Evolutionary conservation across 2,113 vertebrate genomes (phyloP), one percentile per base, ranked within the genome.

Genomic region (Anolis carolinensis): DNA sequence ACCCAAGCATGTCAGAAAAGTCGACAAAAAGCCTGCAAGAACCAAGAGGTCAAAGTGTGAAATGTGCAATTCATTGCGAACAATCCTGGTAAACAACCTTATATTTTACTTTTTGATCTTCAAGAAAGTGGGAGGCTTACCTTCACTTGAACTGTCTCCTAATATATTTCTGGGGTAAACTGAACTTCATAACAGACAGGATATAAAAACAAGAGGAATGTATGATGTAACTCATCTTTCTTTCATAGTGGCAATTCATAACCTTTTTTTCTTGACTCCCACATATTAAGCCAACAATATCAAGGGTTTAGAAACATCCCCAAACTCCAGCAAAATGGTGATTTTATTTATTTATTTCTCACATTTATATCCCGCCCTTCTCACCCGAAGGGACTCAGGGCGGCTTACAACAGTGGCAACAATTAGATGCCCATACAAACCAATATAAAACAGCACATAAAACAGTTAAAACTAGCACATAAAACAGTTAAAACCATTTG

Each of bases 91-190:
- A 27, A 16, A 25, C n/a, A 81, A 23, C 18, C n/a, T 20, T 7
- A 3, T n/a, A 55, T 63, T 9, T 25, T 10, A 36, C 23, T 72
- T 30, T 39, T 50, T 55, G 52, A 81, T 52, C 21, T 52, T 34
- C 67, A 25, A 55, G 52, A 79, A 78, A 78, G 3, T 59, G 34
- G 5, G 59, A 62, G 32, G 8, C 11, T 36, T 55, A n/a, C 32
- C n/a, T 82, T 59, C 18, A 72, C 25, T 82, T n/a, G 55, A 73
- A 7, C 14, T 74, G 30, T 81, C 50, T 65, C 59, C 65, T 20
- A 68, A 1, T 27, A 73, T 81, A 2, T 50, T 20, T 25, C 72
- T 91, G 74, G 70, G 2, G 30, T 88, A 87, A 90, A 89, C 82
- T 68, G 70, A 81, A 10, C 0, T 86, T 39, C 77, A 50, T 81